Conservation (phyloP, 2,797 vertebrate genomes). For the Distichodus sexfasciatus region DNA sequence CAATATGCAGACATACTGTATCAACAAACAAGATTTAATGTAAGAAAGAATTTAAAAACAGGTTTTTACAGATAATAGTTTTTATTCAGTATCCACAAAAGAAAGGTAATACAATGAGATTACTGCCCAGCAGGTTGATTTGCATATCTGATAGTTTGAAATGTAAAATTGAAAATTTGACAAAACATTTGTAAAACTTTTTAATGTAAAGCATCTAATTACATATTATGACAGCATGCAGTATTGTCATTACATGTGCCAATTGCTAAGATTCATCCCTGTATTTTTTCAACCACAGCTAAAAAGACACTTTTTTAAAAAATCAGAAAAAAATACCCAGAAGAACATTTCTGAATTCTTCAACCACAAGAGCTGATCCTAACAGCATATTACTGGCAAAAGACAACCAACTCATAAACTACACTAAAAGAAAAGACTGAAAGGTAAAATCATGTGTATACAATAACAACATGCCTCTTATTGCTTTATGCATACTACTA, state of each 20-base stretch:
- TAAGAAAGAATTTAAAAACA: background rate
- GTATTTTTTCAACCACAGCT: background rate
- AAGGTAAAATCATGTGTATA: background rate
- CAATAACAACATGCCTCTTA: background rate
- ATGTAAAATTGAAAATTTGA: constrained; percentile 54
- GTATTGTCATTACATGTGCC: constrained; percentile 46
- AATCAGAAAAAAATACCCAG: background rate
- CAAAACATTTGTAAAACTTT: constrained; percentile 51
- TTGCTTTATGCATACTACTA: background rate
- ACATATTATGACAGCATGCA: constrained; percentile 40
- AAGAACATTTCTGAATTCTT: background rate
- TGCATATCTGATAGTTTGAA: constrained; percentile 62
- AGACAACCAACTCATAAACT: background rate
- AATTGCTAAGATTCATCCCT: constrained; percentile 47
- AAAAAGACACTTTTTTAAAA: constrained; percentile 11
- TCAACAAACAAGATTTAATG: no score
- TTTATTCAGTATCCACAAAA: constrained; percentile 5
- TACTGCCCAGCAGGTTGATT: background rate
- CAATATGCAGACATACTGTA: no score
- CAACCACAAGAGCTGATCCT: background rate
- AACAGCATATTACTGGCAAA: background rate
- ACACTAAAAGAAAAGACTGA: background rate
- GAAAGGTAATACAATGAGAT: background rate
- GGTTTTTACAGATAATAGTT: background rate
- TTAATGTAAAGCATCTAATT: constrained; percentile 25